These are phyloP conservation scores for Orussus abietinus DNA, from an alignment of 1,140 invertebrate species.

Conservation along the genomic window DNA sequence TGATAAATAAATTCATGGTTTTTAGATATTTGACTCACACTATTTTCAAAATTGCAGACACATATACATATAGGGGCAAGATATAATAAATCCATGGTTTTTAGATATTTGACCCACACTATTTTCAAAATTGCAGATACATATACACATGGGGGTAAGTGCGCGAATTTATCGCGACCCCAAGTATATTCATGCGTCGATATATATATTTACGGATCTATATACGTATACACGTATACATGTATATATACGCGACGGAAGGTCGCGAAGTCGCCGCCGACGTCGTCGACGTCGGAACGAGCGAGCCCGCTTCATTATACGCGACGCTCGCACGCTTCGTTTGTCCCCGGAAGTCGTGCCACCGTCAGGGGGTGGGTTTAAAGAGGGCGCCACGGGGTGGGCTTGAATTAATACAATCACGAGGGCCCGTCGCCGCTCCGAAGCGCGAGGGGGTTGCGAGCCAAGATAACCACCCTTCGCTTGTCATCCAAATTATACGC, in stretches of 20 bases:
- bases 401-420: slow-evolving; percentile 50
- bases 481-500: slow-evolving; percentile 38
- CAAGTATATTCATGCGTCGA: slow-evolving; percentile 8
- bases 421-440: slow-evolving; percentile 19
- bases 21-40: too few species aligned
- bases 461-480: slow-evolving; percentile 31
- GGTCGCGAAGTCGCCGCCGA: neutral
- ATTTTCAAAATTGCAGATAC: too few species aligned
- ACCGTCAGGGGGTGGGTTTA: slow-evolving; percentile 22
- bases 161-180: slow-evolving; percentile 4
- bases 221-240: slow-evolving; percentile 10
- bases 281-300: slow-evolving; percentile 30
- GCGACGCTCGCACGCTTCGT: slow-evolving; percentile 52
- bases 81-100: too few species aligned
- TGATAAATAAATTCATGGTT: too few species aligned
- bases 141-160: too few species aligned
- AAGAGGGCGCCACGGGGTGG: slow-evolving; percentile 27
- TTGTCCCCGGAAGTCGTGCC: slow-evolving; percentile 50
- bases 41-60: too few species aligned
- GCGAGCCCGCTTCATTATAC: slow-evolving; percentile 53
- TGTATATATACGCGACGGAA: slow-evolving; percentile 4
- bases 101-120: too few species aligned
- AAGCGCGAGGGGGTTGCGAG: slow-evolving; percentile 17
- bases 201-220: too few species aligned
- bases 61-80: too few species aligned